Percentiles rank a stretch among this genome's conserved stretches.
phyloP scores from a whole-genome alignment of 2,113 vertebrate species.

The Oncorhynchus clarkii region DNA sequence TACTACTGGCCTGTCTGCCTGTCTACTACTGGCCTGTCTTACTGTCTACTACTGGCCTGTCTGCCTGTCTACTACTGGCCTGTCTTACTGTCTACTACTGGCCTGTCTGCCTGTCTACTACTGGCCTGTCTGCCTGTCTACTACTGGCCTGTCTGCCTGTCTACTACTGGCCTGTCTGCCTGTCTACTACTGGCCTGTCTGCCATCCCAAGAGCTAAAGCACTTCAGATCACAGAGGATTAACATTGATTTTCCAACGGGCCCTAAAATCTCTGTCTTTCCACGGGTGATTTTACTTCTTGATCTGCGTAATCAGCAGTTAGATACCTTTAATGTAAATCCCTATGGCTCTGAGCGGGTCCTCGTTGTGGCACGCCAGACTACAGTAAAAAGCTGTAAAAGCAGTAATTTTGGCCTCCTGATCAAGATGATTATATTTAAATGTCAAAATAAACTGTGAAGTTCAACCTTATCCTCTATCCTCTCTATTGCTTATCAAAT shows the following conservation, averaged over 20 bases:
- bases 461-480: background rate
- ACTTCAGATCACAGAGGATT: slow-evolving; percentile 60
- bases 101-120: no score
- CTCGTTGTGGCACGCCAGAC: background rate
- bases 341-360: background rate
- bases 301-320: slow-evolving; percentile 60
- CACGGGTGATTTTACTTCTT: slow-evolving; percentile 56
- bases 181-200: background rate
- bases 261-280: slow-evolving; percentile 59
- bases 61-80: no score
- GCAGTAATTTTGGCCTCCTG: background rate
- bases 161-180: no score
- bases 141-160: no score
- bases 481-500: no score
- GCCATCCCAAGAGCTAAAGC: slow-evolving; percentile 36
- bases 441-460: background rate
- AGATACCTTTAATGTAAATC: slow-evolving; percentile 19
- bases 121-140: no score
- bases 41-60: no score
- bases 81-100: no score
- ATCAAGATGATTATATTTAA: background rate
- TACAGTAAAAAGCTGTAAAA: no score
- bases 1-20: no score
- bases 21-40: no score
- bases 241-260: slow-evolving; percentile 53